A percentile compares a stretch with the other conserved stretches of the same genome.
Evolutionary conservation across 2,797 vertebrate genomes (phyloP).

Genomic region (Natrix natrix): DNA sequence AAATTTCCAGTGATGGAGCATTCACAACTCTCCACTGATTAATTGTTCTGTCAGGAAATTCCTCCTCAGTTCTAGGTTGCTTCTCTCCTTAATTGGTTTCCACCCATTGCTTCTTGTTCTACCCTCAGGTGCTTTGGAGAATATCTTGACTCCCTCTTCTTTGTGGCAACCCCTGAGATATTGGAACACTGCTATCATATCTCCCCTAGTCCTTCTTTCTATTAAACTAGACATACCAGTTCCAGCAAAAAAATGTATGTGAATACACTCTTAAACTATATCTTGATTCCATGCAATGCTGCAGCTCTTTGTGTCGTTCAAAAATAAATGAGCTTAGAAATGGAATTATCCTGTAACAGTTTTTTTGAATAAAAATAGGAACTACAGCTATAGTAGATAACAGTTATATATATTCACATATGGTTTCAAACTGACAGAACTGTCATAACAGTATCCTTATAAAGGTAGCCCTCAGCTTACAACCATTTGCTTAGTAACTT

Average conservation of each 20-base stretch:
- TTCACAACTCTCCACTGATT: no score
- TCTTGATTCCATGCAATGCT: not conserved
- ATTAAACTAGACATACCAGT: no score
- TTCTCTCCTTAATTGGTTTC: no score
- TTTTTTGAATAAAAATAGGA: not conserved
- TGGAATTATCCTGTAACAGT: not conserved
- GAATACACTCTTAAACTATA: not conserved
- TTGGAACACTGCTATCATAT: no score
- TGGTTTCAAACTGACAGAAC: not conserved
- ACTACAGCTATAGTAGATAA: not conserved
- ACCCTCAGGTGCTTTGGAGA: no score
- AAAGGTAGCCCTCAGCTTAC: not conserved
- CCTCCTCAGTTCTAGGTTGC: no score
- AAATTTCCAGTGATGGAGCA: no score
- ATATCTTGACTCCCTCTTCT: no score
- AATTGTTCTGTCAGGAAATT: no score
- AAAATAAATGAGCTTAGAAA: not conserved
- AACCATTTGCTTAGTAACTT: not conserved
- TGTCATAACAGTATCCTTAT: not conserved
- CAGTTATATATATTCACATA: not conserved
- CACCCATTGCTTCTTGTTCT: no score
- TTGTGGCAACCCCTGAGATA: no score
- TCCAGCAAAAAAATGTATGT: not conserved
- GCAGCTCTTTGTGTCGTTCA: not conserved
- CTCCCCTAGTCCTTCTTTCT: no score